Evolutionary conservation across 2,888 invertebrate genomes (phyloP).

Genomic region (Gari tellinella): DNA sequence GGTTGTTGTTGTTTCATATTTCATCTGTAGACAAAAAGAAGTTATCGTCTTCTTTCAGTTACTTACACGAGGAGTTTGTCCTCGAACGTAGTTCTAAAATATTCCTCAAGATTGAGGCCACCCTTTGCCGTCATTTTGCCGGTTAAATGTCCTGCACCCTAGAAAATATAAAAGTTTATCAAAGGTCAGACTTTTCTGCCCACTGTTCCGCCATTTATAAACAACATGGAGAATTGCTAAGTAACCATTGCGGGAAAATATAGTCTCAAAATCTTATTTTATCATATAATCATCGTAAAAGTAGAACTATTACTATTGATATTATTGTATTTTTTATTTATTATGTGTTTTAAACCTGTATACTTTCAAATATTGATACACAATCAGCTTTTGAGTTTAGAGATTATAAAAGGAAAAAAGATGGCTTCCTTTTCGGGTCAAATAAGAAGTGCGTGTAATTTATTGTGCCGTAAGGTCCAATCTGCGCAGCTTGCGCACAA

Average conservation of each 20-base stretch:
- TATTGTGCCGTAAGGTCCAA: constrained; percentile 35
- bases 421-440: constrained; percentile 55
- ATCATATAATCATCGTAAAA: too few species aligned
- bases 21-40: too few species aligned
- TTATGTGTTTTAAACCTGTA: too few species aligned
- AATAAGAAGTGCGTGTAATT: constrained; percentile 21
- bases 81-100: constrained; percentile 83
- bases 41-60: too few species aligned
- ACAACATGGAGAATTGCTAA: constrained; percentile 64
- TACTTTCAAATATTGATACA: too few species aligned
- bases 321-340: too few species aligned
- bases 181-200: background rate
- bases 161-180: constrained; percentile 3
- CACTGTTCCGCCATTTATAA: constrained; percentile 65
- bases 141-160: background rate
- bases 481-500: constrained; percentile 1
- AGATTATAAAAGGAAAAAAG: constrained; percentile 22
- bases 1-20: background rate
- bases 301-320: too few species aligned
- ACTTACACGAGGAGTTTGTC: constrained; percentile 84
- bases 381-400: too few species aligned
- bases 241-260: constrained; percentile 28
- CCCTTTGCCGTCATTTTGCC: constrained; percentile 69
- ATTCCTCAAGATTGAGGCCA: constrained; percentile 81
- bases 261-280: too few species aligned